Base-by-base conservation (phyloP, 2,888 invertebrate species). In the Pinctada fucata region DNA sequence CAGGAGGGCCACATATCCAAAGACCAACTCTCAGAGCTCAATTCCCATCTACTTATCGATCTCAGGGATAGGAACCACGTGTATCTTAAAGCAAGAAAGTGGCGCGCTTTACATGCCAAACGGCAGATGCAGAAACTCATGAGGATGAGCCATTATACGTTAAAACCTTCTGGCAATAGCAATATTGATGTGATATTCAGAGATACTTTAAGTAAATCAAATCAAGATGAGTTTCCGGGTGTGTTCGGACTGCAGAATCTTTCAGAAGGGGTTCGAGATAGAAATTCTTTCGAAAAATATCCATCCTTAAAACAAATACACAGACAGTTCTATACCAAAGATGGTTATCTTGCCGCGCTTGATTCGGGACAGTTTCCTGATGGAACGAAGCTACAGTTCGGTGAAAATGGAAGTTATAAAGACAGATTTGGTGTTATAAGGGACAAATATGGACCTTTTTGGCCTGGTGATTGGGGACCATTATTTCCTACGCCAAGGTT, bases 381-480 rank as follows among this genome's bases (percentile, higher is more conserved):
- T 74, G 91, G 91, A 0, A 86, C 88, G 2, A 75, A 81, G 8
- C 64, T 91, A 31, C 76, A 84, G 47, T 79, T 82, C 16, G 80
- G 87, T 10, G 82, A 83, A 0, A 81, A 84, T 67, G 91, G 90
- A 2, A 85, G 84, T 3, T 91, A 88, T 82, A 82, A 82, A 58
- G 91, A 92, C 82, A 87, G 87, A 76, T 90, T 87, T 79, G 92
- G 92, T 48, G 87, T 92, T 49, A 71, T 90, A 16, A 82, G 91
- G 5, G 88, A 87, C 79, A 82, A 85, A 58, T 86, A 91, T 76
- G 92, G 92, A 48, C 92, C 92, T 2, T 92, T 92, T 82, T 92
- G 92, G 92, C 92, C 92, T 0, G 79, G 82, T 13, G 91, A 92
- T 69, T 88, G 86, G 79, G 88, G 90, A 2, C 92, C 92, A 0